Conservation (phyloP, 2,797 vertebrate genomes). For the Platalea minor region DNA sequence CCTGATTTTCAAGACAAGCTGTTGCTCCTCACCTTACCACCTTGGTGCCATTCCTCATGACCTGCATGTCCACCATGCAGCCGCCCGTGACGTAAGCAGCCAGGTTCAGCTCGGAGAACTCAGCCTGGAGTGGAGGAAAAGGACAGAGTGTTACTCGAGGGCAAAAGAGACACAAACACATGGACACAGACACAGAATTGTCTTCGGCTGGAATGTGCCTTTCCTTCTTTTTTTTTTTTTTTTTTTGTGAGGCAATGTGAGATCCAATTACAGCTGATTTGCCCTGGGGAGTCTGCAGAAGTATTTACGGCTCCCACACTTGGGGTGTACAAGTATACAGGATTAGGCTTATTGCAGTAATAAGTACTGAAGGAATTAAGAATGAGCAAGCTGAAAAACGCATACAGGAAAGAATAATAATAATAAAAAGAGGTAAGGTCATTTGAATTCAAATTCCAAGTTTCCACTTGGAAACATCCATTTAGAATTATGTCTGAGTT, state of each 20-base stretch:
- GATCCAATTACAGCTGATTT: constrained; percentile 31
- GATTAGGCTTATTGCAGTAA: constrained; percentile 36
- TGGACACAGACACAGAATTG: fast-evolving
- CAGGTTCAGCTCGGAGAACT: constrained; percentile 95
- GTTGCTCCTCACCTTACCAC: constrained; percentile 86
- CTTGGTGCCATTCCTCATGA: constrained; percentile 86
- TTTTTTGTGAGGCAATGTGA: not conserved
- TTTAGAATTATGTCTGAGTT: constrained; percentile 32
- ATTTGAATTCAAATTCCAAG: constrained; percentile 44
- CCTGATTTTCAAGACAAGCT: not conserved
- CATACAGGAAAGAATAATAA: constrained; percentile 1
- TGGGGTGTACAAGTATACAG: not conserved
- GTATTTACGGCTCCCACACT: constrained; percentile 21
- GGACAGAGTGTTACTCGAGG: not conserved
- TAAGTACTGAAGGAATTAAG: constrained; percentile 43
- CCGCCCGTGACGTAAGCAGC: constrained; percentile 88
- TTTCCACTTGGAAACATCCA: constrained; percentile 18
- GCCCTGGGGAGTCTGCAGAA: not conserved
- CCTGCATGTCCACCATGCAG: constrained; percentile 95
- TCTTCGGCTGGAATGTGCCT: not conserved
- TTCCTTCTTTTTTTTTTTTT: not conserved
- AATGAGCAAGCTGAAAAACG: constrained; percentile 24
- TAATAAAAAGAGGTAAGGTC: not conserved
- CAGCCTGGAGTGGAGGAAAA: constrained; percentile 80
- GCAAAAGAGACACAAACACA: not conserved